Evolutionary conservation across 2,113 vertebrate species (phyloP).

Genomic region (Nestor notabilis): DNA sequence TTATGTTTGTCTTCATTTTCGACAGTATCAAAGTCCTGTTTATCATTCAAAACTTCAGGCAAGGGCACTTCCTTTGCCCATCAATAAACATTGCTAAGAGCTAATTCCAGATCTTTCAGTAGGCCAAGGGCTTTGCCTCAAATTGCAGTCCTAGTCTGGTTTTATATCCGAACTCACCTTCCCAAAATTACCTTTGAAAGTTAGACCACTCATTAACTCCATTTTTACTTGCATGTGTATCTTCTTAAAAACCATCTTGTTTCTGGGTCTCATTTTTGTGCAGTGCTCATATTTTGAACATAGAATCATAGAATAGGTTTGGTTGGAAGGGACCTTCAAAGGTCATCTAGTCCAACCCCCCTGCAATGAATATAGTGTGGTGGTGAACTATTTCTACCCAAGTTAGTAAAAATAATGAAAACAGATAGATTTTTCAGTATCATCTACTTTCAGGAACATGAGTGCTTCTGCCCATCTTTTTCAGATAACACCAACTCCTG

Average conservation of each 20-base stretch:
- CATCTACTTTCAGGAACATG: background rate
- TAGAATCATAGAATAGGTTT: background rate
- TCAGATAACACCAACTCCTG: background rate
- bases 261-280: background rate
- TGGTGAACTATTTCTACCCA: background rate
- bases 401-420: background rate
- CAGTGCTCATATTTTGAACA: background rate
- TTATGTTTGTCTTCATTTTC: background rate
- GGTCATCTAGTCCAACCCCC: background rate
- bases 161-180: background rate
- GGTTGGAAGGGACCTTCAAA: background rate
- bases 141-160: background rate
- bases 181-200: background rate
- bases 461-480: background rate
- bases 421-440: background rate
- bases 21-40: background rate
- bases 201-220: background rate
- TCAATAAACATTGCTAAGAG: background rate
- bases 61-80: background rate
- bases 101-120: background rate
- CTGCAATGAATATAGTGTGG: background rate
- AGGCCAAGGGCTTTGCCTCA: background rate
- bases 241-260: rapidly evolving
- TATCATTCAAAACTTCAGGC: background rate
- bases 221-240: background rate